Percentiles rank a stretch among this genome's conserved stretches.
These are phyloP conservation scores for Danio jaintianensis DNA, from an alignment of 2,797 vertebrate species.

Conservation along the genomic window DNA sequence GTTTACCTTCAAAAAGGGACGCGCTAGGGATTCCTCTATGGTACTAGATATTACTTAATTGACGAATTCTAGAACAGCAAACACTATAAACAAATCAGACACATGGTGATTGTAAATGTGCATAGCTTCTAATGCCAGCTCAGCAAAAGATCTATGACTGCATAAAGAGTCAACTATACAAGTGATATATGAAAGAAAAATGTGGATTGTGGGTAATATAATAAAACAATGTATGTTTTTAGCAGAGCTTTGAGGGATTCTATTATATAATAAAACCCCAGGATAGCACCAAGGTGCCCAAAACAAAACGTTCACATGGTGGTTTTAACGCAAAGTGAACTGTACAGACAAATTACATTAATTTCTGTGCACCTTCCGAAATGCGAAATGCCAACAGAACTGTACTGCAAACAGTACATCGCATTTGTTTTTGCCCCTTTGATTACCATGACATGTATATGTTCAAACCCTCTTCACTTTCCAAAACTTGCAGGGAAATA, in stretches of 20 bases:
- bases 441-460: slow-evolving; percentile 32
- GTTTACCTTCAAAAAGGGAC: slow-evolving; percentile 30
- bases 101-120: slow-evolving; percentile 38
- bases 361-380: slow-evolving; percentile 15
- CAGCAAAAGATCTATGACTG: slow-evolving; percentile 8
- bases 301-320: slow-evolving; percentile 28
- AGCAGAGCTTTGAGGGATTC: slow-evolving; percentile 16
- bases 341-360: slow-evolving; percentile 8
- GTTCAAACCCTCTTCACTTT: slow-evolving; percentile 48
- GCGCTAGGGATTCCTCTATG: slow-evolving; percentile 34
- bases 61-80: slow-evolving; percentile 21
- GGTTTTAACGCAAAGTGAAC: slow-evolving; percentile 20
- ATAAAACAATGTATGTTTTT: slow-evolving; percentile 18
- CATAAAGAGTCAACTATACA: not conserved
- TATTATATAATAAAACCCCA: slow-evolving; percentile 34
- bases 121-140: slow-evolving; percentile 37
- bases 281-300: slow-evolving; percentile 37
- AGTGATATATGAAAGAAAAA: not conserved
- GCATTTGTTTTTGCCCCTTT: slow-evolving; percentile 10
- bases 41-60: slow-evolving; percentile 56
- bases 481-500: slow-evolving; percentile 50
- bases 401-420: not conserved
- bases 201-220: slow-evolving; percentile 5
- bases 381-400: slow-evolving; percentile 10
- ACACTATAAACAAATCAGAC: slow-evolving; percentile 44